These are phyloP conservation scores for Sericinus montela DNA, from an alignment of 2,888 invertebrate species.

Conservation along the genomic window DNA sequence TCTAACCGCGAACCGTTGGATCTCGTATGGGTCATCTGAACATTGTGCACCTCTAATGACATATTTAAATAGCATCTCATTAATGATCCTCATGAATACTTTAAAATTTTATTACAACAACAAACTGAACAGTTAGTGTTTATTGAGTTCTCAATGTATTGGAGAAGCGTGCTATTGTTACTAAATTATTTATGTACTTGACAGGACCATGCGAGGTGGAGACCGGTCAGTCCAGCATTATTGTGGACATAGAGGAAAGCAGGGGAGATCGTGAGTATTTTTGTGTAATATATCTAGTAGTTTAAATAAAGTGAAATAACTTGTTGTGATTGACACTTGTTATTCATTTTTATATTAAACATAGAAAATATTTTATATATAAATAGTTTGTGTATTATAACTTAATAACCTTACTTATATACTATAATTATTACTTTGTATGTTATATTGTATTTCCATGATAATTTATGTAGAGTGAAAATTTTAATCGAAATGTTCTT, in stretches of 20 bases:
- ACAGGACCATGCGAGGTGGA: slow-evolving; percentile 88
- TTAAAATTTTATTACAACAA: slow-evolving; percentile 3
- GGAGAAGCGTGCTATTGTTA: not conserved
- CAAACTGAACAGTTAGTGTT: slow-evolving; percentile 4
- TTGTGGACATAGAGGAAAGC: slow-evolving; percentile 94
- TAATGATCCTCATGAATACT: slow-evolving; percentile 9
- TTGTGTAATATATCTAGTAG: not conserved
- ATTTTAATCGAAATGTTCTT: no score
- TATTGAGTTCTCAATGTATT: not conserved
- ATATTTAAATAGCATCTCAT: slow-evolving; percentile 5
- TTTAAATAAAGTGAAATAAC: no score
- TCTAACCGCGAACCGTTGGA: not conserved
- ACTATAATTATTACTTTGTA: no score
- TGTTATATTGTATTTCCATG: no score
- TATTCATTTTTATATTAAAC: no score
- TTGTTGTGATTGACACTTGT: no score
- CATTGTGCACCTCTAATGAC: slow-evolving; percentile 3
- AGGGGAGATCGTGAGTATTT: slow-evolving; percentile 88
- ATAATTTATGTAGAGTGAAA: no score
- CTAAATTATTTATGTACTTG: slow-evolving; percentile 14
- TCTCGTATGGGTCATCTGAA: no score
- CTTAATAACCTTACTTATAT: no score
- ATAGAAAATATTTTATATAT: no score
- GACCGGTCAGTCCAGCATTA: slow-evolving; percentile 92
- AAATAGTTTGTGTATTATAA: no score